A percentile compares a stretch with the other conserved stretches of the same genome.
These are phyloP conservation scores for Strix occidentalis DNA, from an alignment of 2,797 vertebrate species.

Conservation along the genomic window DNA sequence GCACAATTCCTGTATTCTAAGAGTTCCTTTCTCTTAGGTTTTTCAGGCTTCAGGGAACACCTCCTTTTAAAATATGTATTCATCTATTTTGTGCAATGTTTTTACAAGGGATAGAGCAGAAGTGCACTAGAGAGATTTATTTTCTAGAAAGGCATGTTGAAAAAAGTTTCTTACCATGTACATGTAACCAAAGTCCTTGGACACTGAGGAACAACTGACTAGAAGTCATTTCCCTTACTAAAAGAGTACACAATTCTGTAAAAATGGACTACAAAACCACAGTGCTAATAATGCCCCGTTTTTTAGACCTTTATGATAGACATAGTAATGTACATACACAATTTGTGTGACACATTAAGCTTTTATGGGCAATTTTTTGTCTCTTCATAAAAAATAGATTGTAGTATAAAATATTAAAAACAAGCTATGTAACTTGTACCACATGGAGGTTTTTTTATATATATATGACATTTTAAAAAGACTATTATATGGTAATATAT, in stretches of 20 bases:
- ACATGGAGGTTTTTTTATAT: background rate
- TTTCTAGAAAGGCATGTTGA: constrained; percentile 10
- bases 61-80: constrained; percentile 6
- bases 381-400: constrained; percentile 50
- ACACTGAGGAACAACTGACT: background rate
- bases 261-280: constrained; percentile 45
- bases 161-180: background rate
- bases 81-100: background rate
- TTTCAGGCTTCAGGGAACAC: background rate
- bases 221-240: background rate
- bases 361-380: background rate
- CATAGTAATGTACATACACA: background rate
- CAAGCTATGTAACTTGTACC: constrained; percentile 22
- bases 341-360: background rate
- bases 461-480: background rate
- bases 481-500: constrained; percentile 39
- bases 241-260: background rate
- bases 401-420: constrained; percentile 50
- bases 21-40: background rate
- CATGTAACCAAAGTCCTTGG: background rate
- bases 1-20: background rate
- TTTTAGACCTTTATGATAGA: constrained; percentile 18
- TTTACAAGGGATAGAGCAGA: background rate
- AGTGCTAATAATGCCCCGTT: constrained; percentile 21
- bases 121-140: background rate